Percentiles rank a stretch among this genome's conserved stretches.
phyloP scores from a whole-genome alignment of 53 echinoderm and acorn worm genomes.

The Temnopleurus reevesii region DNA sequence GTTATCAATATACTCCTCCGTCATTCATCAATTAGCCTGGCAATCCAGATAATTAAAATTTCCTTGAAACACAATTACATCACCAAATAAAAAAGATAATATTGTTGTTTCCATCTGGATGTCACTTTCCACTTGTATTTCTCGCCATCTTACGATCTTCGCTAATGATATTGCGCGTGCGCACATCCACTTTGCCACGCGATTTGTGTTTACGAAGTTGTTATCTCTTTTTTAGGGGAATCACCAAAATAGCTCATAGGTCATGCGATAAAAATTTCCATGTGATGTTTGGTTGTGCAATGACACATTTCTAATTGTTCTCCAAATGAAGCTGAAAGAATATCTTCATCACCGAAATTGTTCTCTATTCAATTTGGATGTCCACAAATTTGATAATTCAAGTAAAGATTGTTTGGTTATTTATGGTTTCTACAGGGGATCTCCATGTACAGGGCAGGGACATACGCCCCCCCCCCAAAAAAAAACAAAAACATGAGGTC shows the following conservation, averaged over 20 bases:
- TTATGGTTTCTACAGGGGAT: no score
- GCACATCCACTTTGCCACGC: slow-evolving; percentile 36
- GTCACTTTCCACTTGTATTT: neutral
- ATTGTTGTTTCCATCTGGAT: neutral
- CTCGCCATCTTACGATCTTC: neutral
- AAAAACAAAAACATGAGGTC: no score
- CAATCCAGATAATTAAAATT: neutral
- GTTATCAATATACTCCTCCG: neutral
- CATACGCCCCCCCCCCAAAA: no score
- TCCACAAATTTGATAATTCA: no score
- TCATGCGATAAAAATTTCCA: slow-evolving; percentile 30
- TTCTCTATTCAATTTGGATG: no score
- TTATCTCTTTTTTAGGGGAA: slow-evolving; percentile 3
- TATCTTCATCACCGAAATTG: no score
- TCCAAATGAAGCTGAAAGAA: no score
- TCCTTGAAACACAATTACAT: neutral
- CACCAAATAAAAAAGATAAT: neutral
- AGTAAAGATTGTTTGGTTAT: no score
- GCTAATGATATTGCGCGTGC: slow-evolving; percentile 1
- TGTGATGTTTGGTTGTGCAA: neutral
- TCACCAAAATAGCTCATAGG: slow-evolving; percentile 22
- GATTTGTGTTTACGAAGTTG: neutral
- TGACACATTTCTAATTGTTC: neutral
- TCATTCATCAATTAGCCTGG: neutral
- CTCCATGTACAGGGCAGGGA: no score